Conservation (phyloP, 92 coral and sea anemone genomes). For the Meandrina meandrites region DNA sequence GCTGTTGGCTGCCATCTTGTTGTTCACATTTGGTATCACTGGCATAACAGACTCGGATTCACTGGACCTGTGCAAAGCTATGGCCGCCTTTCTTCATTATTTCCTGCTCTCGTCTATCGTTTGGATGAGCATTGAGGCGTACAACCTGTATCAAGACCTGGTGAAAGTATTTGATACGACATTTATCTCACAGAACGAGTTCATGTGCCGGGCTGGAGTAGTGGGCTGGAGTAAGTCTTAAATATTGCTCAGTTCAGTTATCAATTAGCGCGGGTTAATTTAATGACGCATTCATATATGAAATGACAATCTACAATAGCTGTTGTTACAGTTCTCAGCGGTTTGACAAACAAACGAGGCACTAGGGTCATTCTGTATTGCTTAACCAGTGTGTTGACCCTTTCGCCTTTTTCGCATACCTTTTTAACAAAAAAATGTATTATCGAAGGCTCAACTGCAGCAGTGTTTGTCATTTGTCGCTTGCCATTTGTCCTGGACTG, state of each 20-base stretch:
- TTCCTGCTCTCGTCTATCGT: constrained; percentile 82
- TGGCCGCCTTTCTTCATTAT: constrained; percentile 81
- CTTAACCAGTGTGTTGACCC: too few species aligned
- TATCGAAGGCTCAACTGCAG: too few species aligned
- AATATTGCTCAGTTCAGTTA: neutral
- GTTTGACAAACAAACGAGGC: too few species aligned
- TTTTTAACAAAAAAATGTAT: too few species aligned
- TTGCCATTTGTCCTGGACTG: too few species aligned
- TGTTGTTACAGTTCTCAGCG: too few species aligned
- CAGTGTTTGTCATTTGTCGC: too few species aligned
- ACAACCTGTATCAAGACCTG: constrained; percentile 92
- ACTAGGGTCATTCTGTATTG: too few species aligned
- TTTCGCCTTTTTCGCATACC: too few species aligned
- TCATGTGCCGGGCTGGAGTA: constrained; percentile 87
- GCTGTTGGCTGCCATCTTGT: constrained; percentile 70
- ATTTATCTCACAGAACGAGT: constrained; percentile 72
- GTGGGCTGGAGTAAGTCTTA: constrained; percentile 85
- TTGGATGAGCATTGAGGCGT: constrained; percentile 95
- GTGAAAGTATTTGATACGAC: constrained; percentile 97
- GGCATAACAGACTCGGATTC: constrained; percentile 47
- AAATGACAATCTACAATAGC: too few species aligned
- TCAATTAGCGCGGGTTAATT: neutral
- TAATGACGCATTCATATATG: neutral
- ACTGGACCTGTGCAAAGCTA: constrained; percentile 65
- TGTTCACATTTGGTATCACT: constrained; percentile 76